phyloP scores from a whole-genome alignment of 2,888 invertebrate genomes.

The Cylindroiulus punctatus region DNA sequence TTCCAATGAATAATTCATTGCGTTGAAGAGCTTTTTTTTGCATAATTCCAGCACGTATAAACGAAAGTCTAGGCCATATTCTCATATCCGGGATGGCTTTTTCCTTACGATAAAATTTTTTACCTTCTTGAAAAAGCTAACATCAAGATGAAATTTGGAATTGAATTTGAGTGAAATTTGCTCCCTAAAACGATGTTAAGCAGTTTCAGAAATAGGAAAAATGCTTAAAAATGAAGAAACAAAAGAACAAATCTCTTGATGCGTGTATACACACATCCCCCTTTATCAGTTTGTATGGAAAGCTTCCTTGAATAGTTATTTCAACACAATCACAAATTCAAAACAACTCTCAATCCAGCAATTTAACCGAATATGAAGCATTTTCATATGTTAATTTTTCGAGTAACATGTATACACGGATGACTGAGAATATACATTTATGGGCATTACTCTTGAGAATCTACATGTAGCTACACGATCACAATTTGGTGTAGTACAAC shows the following conservation, averaged over 20 bases:
- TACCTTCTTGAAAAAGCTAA: neutral
- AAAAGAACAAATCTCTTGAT: neutral
- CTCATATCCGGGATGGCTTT: neutral
- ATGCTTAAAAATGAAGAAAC: neutral
- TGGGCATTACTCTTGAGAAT: too few species aligned
- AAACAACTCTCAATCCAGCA: neutral
- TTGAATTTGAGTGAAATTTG: neutral
- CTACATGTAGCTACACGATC: too few species aligned
- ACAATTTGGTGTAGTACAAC: too few species aligned
- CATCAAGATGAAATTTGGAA: constrained; percentile 28
- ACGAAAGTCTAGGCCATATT: neutral
- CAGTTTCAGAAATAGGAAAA: constrained; percentile 2
- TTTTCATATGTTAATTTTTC: too few species aligned
- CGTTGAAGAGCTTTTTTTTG: neutral
- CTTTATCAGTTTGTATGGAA: neutral
- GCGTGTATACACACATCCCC: neutral
- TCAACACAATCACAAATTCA: neutral
- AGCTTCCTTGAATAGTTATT: neutral
- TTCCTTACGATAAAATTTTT: constrained; percentile 6
- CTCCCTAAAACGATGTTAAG: neutral
- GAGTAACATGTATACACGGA: too few species aligned
- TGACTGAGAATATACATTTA: too few species aligned
- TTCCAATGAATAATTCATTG: constrained; percentile 44
- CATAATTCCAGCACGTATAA: constrained; percentile 3
- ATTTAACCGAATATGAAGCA: too few species aligned